Conservation (phyloP, 1,140 invertebrate species). For the Proales similis region DNA sequence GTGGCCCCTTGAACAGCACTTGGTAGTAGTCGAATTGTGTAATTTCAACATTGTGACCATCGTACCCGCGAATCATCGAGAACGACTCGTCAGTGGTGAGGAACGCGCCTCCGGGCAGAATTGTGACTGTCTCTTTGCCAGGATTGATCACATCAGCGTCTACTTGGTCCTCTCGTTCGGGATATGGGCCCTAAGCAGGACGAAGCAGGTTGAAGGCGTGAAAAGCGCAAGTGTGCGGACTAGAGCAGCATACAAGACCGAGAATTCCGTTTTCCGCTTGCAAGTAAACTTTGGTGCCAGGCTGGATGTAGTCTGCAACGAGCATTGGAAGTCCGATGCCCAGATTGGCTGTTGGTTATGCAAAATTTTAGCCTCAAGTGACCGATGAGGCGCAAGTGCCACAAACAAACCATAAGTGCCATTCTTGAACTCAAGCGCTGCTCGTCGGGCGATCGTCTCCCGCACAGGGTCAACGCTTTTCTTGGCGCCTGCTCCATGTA, state of each 20-base stretch:
- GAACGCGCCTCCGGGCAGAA: slow-evolving; percentile 39
- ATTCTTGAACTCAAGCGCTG: slow-evolving; percentile 87
- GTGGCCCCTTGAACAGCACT: slow-evolving; percentile 16
- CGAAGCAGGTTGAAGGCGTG: too few species aligned
- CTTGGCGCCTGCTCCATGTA: slow-evolving; percentile 54
- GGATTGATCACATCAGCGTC: slow-evolving; percentile 41
- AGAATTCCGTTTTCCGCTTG: slow-evolving; percentile 39
- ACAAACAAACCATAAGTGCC: slow-evolving; percentile 78
- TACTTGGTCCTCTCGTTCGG: slow-evolving; percentile 36
- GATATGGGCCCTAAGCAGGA: slow-evolving; percentile 39
- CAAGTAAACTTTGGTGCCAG: slow-evolving; percentile 19
- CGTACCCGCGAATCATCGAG: slow-evolving; percentile 40
- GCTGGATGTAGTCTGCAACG: slow-evolving; percentile 29
- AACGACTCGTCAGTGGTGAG: slow-evolving; percentile 39
- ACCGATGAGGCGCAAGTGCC: not conserved
- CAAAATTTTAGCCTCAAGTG: not conserved
- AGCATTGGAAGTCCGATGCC: slow-evolving; percentile 39
- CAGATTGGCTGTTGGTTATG: slow-evolving; percentile 16
- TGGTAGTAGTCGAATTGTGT: too few species aligned
- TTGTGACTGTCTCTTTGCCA: slow-evolving; percentile 40
- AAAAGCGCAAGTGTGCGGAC: too few species aligned
- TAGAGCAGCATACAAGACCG: slow-evolving; percentile 33
- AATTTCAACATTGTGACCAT: not conserved
- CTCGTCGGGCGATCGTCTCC: slow-evolving; percentile 79
- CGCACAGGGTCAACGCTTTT: slow-evolving; percentile 52